A percentile compares a stretch with the other conserved stretches of the same genome.
Evolutionary conservation across 2,797 vertebrate genomes (phyloP).

Genomic region (Xiphophorus birchmanni): DNA sequence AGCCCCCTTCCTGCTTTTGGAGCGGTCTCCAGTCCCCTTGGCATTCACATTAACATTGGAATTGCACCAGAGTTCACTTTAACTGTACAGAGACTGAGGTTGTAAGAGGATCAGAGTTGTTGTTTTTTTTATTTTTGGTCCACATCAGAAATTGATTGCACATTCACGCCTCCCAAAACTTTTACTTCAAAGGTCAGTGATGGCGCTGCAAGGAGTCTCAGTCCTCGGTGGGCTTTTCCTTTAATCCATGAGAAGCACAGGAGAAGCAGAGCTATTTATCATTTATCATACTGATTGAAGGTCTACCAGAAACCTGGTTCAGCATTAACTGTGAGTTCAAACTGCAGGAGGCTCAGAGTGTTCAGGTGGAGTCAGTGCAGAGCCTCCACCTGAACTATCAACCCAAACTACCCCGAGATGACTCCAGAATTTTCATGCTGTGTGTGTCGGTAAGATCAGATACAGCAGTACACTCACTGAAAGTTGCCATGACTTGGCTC

Average conservation of each 20-base stretch:
- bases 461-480: background rate
- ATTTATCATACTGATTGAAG: slow-evolving; percentile 7
- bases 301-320: background rate
- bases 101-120: no score
- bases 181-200: background rate
- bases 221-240: background rate
- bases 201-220: background rate
- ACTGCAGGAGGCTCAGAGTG: background rate
- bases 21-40: no score
- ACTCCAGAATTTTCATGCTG: background rate
- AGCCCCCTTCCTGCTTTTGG: no score
- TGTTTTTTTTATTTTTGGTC: no score
- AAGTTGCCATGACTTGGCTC: background rate
- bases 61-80: no score
- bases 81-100: no score
- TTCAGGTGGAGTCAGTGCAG: background rate
- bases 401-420: background rate
- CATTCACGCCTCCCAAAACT: background rate
- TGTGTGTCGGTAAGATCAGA: background rate
- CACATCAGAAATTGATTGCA: no score
- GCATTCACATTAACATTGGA: no score
- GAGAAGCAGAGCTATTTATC: background rate
- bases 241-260: background rate
- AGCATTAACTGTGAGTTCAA: background rate
- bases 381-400: background rate